Conservation (phyloP, 1,140 invertebrate genomes). For the Hyposmocoma kahamanoa region DNA sequence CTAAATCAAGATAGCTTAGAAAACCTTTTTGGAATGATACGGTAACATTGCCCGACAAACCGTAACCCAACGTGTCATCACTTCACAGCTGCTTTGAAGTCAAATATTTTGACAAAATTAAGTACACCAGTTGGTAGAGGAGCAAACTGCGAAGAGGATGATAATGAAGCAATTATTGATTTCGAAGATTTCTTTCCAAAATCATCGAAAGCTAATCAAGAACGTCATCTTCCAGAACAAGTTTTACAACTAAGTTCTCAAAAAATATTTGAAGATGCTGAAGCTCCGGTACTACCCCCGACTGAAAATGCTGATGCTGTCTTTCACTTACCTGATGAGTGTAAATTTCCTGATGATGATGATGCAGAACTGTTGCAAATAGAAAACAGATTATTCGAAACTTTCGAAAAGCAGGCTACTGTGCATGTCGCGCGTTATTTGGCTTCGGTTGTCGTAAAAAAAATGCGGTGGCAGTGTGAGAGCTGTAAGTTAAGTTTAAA, state of each 20-base stretch:
- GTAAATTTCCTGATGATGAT: neutral
- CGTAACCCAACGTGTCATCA: constrained; percentile 13
- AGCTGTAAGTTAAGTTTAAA: neutral
- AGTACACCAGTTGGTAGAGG: constrained; percentile 7
- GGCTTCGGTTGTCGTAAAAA: constrained; percentile 1
- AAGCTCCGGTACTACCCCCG: no score
- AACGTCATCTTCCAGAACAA: neutral
- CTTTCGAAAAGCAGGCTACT: constrained; percentile 4
- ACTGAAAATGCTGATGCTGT: no score
- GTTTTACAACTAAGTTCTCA: neutral
- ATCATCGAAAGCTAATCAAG: neutral
- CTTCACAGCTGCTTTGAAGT: constrained; percentile 17
- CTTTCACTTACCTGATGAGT: neutral
- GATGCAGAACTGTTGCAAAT: neutral
- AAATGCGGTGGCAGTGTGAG: neutral
- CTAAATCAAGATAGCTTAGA: constrained; percentile 21
- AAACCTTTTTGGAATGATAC: constrained; percentile 20
- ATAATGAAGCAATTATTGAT: constrained; percentile 8
- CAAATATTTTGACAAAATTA: constrained; percentile 8
- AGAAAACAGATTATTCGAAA: neutral
- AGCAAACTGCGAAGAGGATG: constrained; percentile 12
- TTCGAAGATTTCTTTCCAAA: constrained; percentile 8
- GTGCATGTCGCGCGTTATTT: neutral
- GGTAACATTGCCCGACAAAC: constrained; percentile 18
- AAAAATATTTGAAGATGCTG: neutral